Evolutionary conservation across 2,113 vertebrate genomes (phyloP).

Genomic region (Phrynocephalus versicolor): DNA sequence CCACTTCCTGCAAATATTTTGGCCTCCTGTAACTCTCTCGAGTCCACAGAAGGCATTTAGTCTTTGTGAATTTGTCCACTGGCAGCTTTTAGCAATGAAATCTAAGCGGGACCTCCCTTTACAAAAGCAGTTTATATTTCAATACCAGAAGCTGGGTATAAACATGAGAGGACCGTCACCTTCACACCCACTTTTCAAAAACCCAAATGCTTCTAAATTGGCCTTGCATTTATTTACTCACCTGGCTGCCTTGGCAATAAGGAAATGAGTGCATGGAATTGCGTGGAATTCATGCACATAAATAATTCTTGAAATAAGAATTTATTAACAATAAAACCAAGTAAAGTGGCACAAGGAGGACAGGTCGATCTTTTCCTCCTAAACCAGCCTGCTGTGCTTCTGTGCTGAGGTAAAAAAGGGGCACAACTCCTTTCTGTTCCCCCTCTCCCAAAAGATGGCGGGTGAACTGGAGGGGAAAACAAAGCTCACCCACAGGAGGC

Average conservation of each 20-base stretch:
- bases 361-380: background rate
- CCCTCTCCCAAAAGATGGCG: background rate
- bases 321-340: background rate
- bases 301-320: too few relatives aligned
- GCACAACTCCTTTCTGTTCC: background rate
- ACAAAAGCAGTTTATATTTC: background rate
- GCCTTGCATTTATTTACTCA: background rate
- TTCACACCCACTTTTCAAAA: background rate
- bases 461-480: background rate
- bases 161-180: background rate
- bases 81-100: background rate
- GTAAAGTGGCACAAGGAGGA: background rate
- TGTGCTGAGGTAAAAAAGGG: background rate
- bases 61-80: background rate
- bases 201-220: background rate
- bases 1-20: too few relatives aligned
- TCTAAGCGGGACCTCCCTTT: background rate
- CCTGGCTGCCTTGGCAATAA: background rate
- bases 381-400: background rate
- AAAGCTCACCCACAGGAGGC: background rate
- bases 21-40: too few relatives aligned
- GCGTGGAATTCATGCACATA: too few relatives aligned
- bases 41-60: background rate
- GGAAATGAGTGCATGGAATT: too few relatives aligned
- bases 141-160: background rate